Percentiles rank a stretch among this genome's conserved stretches.
Conservation (phyloP, 2,888 invertebrate species). For the Ellobium chinense region DNA sequence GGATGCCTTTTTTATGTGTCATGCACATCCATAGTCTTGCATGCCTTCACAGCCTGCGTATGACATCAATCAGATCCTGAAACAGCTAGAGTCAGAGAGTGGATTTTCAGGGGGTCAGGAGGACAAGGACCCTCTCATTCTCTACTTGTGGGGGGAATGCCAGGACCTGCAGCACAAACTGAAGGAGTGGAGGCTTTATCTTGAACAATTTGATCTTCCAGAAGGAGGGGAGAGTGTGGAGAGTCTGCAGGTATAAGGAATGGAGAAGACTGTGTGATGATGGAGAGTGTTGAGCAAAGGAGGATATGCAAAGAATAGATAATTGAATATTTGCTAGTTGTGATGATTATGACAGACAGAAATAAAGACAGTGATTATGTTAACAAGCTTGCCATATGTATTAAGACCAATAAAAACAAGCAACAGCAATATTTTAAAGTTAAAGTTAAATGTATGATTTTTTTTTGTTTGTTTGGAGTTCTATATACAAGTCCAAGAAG, state of each 20-base stretch:
- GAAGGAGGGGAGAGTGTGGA: slow-evolving; percentile 57
- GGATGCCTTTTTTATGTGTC: not conserved
- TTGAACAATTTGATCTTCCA: slow-evolving; percentile 63
- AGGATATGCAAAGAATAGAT: no score
- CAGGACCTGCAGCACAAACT: slow-evolving; percentile 62
- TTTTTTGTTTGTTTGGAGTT: no score
- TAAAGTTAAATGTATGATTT: no score
- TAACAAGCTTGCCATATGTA: no score
- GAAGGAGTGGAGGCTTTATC: slow-evolving; percentile 63
- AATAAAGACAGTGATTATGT: no score
- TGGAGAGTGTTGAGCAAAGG: no score
- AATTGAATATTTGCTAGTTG: no score
- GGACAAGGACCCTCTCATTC: slow-evolving; percentile 60
- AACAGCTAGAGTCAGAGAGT: slow-evolving; percentile 68
- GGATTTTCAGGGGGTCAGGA: slow-evolving; percentile 58
- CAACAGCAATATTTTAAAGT: no score
- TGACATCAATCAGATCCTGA: slow-evolving; percentile 63
- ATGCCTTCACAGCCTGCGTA: slow-evolving; percentile 33
- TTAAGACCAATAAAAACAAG: no score
- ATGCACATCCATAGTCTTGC: not conserved
- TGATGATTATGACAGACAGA: no score
- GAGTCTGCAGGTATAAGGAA: slow-evolving; percentile 39
- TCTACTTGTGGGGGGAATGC: slow-evolving; percentile 68
- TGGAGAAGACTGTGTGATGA: not conserved
- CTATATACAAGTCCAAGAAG: no score